These are phyloP conservation scores for Phasia obesa DNA, from an alignment of 2,888 invertebrate species.

Conservation along the genomic window DNA sequence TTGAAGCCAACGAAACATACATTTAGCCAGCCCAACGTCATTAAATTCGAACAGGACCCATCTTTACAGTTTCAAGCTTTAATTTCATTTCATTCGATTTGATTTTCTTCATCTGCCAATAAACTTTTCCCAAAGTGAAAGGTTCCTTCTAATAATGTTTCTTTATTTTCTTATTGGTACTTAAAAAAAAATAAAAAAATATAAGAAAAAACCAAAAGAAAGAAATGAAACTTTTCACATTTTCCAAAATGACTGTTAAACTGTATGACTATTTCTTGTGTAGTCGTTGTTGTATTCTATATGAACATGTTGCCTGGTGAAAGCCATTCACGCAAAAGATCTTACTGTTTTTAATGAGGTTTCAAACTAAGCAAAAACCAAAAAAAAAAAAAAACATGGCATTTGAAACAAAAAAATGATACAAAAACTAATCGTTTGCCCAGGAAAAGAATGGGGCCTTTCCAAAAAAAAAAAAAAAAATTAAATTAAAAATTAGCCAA, in stretches of 20 bases:
- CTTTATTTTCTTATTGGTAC: constrained; percentile 39
- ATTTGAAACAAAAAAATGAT: constrained; percentile 25
- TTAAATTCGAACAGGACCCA: constrained; percentile 40
- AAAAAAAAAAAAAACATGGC: constrained; percentile 6
- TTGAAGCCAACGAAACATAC: constrained; percentile 15
- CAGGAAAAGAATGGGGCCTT: constrained; percentile 43
- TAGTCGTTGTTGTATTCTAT: constrained; percentile 47
- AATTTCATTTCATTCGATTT: constrained; percentile 43
- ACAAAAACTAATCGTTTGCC: constrained; percentile 33
- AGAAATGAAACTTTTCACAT: constrained; percentile 55
- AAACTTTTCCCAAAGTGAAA: constrained; percentile 50
- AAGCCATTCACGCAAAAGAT: constrained; percentile 71
- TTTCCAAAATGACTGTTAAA: constrained; percentile 59
- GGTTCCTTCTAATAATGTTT: constrained; percentile 48
- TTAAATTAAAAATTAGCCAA: neutral
- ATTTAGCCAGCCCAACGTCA: constrained; percentile 3
- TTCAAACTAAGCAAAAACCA: constrained; percentile 18
- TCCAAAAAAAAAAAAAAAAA: constrained; percentile 23
- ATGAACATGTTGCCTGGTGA: constrained; percentile 67
- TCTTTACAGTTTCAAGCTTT: constrained; percentile 29
- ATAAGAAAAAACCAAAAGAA: neutral
- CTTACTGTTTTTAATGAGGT: constrained; percentile 63
- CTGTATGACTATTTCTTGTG: constrained; percentile 54
- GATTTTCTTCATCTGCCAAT: neutral
- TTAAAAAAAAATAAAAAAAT: constrained; percentile 40